Evolutionary conservation across 2,113 vertebrate genomes (phyloP), one percentile per base, ranked within the genome.

Genomic region (Sander lucioperca): DNA sequence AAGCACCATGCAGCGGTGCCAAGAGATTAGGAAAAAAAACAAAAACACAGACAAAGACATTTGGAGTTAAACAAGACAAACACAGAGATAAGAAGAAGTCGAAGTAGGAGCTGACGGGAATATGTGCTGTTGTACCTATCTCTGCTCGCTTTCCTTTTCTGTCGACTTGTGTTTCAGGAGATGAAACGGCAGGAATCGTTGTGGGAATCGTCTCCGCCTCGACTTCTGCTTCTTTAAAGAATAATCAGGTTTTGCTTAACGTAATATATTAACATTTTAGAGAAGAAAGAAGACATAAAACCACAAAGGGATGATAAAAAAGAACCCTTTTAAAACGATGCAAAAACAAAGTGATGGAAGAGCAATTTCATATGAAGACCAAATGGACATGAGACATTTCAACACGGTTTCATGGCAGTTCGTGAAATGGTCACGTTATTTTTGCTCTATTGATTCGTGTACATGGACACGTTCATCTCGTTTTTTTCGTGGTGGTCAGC

Each of bases 1-100:
- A 85, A 81, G 89, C 90, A 92, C 85, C 90, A 91, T 81, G 48
- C 4, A 9, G 68, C 63, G 63, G 85, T 84, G 79, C 89, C 90
- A 93, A 94, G 92, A 92, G 79, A 75, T 94, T 89, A 91, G 43
- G 54, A 21, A 57, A 13, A 83, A 61, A 77, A 67, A 72, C 25
- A 70, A 74, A 53, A 80, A 87, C 33, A 90, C 54, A 88, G 8
- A 91, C 39, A 92, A 62, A 92, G 77, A 91, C 53, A 84, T 57
- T 67, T 79, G 45, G 57, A 58, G 75, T 92, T 89, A 91, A 74
- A 67, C 3, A 2, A 76, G 25, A 90, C 68, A 85, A 75, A 75
- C 16, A 65, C 1, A 80, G 33, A 84, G 4, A 25, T 71, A 8
- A 73, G 51, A 33, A 86, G 6, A 82, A 33, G 33, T 33, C 64